Evolutionary conservation across 2,797 vertebrate species (phyloP).

Genomic region (Cichlasoma orientale): DNA sequence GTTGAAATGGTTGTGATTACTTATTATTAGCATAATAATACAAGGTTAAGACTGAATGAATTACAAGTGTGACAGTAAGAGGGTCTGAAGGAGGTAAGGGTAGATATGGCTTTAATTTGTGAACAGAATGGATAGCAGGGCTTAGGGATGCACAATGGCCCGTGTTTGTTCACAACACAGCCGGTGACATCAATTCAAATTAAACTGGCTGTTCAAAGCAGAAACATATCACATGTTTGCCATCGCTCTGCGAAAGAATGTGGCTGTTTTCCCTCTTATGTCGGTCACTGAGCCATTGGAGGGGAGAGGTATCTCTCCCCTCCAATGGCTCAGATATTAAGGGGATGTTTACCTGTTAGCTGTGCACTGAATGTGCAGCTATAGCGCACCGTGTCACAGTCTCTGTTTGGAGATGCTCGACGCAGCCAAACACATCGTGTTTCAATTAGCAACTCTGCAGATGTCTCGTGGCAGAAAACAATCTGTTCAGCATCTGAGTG

Average conservation of each 20-base stretch:
- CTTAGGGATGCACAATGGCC: background rate
- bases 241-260: background rate
- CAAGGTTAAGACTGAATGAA: slow-evolving; percentile 50
- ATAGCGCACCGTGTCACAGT: slow-evolving; percentile 15
- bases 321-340: slow-evolving; percentile 43
- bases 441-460: background rate
- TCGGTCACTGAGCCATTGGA: slow-evolving; percentile 9
- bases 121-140: slow-evolving; percentile 1
- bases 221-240: background rate
- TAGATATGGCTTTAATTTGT: slow-evolving; percentile 36
- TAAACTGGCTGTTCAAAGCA: slow-evolving; percentile 11
- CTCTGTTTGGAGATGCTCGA: background rate
- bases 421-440: background rate
- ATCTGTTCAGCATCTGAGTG: background rate
- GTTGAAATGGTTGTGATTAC: slow-evolving; percentile 48
- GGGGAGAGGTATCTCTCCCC: too few species aligned
- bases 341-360: slow-evolving; percentile 24
- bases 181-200: slow-evolving; percentile 28
- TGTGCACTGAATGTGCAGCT: slow-evolving; percentile 5
- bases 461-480: background rate
- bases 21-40: slow-evolving; percentile 60
- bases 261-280: background rate
- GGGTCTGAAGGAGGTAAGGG: slow-evolving; percentile 34
- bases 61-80: slow-evolving; percentile 41
- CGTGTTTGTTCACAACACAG: background rate